Conservation (phyloP, 1,140 invertebrate genomes). For the Ceratosolen fusciceps region DNA sequence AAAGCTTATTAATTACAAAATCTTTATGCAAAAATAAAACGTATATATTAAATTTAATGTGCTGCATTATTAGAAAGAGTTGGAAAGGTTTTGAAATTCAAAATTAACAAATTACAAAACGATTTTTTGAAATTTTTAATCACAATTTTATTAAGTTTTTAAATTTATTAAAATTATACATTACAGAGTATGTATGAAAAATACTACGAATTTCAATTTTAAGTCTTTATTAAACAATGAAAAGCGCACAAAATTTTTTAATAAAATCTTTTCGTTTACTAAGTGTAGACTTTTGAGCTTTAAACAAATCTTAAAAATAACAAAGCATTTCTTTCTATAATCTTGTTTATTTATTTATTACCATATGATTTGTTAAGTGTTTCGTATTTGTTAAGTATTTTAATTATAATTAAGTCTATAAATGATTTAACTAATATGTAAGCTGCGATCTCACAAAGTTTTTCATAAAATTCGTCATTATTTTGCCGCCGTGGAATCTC, state of each 20-base stretch:
- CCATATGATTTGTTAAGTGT: conserved; percentile 38
- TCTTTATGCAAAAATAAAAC: too few relatives aligned
- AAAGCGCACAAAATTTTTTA: conserved; percentile 30
- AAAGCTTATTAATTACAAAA: conserved; percentile 1
- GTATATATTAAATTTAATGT: background rate
- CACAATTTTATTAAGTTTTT: background rate
- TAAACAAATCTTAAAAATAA: conserved; percentile 12
- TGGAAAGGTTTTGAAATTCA: background rate
- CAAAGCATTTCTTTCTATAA: conserved; percentile 23
- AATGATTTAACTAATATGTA: conserved; percentile 48
- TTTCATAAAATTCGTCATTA: conserved; percentile 45
- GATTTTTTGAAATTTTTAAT: background rate
- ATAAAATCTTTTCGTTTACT: conserved; percentile 20
- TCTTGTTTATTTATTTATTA: conserved; percentile 45
- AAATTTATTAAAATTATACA: conserved; percentile 6
- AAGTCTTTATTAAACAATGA: conserved; percentile 25
- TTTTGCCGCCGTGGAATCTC: conserved; percentile 17
- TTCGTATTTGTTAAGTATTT: conserved; percentile 44
- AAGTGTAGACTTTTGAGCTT: conserved; percentile 7
- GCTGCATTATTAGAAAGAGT: conserved; percentile 2
- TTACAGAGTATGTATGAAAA: background rate
- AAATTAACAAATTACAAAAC: background rate
- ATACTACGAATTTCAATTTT: conserved; percentile 5
- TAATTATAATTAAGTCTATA: conserved; percentile 32
- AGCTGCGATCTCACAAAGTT: conserved; percentile 41